Evolutionary conservation across 2,797 vertebrate genomes (phyloP).

Genomic region (Vireo griseus): DNA sequence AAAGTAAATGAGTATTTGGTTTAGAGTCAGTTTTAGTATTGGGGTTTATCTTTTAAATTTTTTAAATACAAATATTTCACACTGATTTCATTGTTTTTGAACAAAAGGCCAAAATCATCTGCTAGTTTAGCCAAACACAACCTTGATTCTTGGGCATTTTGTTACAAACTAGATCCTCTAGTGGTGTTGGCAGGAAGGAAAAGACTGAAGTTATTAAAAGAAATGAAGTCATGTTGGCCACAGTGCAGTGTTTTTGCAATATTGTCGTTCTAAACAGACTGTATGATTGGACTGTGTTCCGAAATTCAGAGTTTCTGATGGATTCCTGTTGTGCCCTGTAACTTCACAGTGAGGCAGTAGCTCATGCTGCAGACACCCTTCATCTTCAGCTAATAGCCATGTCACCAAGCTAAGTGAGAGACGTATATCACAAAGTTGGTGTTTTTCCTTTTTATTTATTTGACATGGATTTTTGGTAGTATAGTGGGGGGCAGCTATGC

Average conservation of each 20-base stretch:
- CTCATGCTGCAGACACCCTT: not conserved
- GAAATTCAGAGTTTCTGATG: not conserved
- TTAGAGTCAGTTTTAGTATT: not conserved
- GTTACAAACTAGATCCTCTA: not conserved
- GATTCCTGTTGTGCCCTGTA: not conserved
- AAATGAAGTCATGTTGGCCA: not conserved
- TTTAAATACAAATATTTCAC: not conserved
- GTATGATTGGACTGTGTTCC: not conserved
- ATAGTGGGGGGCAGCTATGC: not conserved
- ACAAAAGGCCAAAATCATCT: not conserved
- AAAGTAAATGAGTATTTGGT: not conserved
- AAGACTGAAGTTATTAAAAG: not conserved
- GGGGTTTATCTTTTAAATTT: not conserved
- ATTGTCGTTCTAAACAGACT: not conserved
- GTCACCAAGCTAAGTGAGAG: not conserved
- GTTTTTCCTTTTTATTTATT: not conserved
- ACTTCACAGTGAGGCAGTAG: not conserved
- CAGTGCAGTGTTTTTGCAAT: not conserved
- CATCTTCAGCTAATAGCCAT: not conserved
- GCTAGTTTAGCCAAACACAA: not conserved
- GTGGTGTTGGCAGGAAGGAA: slow-evolving; percentile 6
- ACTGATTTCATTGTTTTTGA: not conserved
- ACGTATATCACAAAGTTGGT: not conserved
- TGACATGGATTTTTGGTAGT: not conserved
- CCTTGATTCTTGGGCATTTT: not conserved